phyloP scores from a whole-genome alignment of 2,113 vertebrate species.

The Procavia capensis region DNA sequence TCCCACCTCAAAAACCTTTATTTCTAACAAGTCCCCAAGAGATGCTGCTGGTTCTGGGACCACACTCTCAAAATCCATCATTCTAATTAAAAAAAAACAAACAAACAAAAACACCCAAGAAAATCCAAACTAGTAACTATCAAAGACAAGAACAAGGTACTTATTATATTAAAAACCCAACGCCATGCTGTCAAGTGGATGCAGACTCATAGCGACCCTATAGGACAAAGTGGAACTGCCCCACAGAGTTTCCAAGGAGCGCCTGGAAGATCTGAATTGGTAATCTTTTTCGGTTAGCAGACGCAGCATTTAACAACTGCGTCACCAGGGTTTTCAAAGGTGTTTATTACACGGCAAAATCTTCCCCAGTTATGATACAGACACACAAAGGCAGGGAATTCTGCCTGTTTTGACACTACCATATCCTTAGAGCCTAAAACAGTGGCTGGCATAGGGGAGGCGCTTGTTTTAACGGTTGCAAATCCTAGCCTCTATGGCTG shows the following conservation, averaged over 20 bases:
- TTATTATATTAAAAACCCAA: too few relatives aligned
- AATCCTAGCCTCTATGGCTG: too few relatives aligned
- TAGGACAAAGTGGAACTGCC: too few relatives aligned
- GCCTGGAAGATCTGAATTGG: too few relatives aligned
- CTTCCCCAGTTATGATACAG: neutral
- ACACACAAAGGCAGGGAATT: neutral
- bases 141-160: neutral
- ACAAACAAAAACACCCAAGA: neutral
- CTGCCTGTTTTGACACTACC: neutral
- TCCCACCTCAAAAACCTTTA: neutral
- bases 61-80: neutral
- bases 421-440: neutral
- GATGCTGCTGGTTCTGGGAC: neutral
- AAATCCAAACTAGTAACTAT: neutral
- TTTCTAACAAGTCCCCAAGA: neutral
- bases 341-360: neutral
- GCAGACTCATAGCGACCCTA: too few relatives aligned
- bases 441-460: neutral
- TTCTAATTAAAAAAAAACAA: neutral
- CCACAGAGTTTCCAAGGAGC: too few relatives aligned
- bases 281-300: too few relatives aligned
- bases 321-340: too few relatives aligned
- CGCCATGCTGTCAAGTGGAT: too few relatives aligned
- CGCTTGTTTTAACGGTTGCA: too few relatives aligned
- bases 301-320: too few relatives aligned